A percentile compares a stretch with the other conserved stretches of the same genome.
Evolutionary conservation across 2,113 vertebrate species (phyloP).

Genomic region (Bucco capensis): DNA sequence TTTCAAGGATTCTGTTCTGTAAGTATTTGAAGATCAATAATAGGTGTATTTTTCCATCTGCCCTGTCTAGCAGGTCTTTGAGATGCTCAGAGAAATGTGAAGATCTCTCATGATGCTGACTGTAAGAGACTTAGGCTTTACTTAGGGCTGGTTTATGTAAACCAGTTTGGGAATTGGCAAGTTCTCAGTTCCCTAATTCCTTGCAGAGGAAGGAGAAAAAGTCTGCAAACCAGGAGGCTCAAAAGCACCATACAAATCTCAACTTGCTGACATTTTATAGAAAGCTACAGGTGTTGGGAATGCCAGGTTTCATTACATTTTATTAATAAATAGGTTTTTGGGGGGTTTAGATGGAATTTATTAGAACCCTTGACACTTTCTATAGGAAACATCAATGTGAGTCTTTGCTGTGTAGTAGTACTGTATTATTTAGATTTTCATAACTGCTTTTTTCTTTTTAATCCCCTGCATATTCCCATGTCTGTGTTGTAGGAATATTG

Average conservation of each 20-base stretch:
- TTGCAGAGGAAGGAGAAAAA: background rate
- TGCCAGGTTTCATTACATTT: background rate
- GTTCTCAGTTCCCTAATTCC: background rate
- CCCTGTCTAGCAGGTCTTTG: background rate
- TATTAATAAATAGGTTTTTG: background rate
- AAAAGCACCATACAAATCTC: background rate
- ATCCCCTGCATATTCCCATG: rapidly evolving
- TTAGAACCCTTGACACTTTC: background rate
- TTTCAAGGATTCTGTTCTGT: background rate
- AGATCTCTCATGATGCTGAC: background rate
- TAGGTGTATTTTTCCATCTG: background rate
- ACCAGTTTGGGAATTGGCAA: background rate
- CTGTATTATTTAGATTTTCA: background rate
- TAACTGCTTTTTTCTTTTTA: background rate
- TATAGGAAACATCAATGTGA: background rate
- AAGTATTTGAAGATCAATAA: background rate
- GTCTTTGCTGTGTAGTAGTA: background rate
- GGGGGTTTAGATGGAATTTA: background rate
- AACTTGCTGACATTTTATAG: background rate
- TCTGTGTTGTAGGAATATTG: background rate
- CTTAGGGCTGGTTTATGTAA: background rate
- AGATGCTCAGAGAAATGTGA: background rate
- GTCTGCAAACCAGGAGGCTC: background rate
- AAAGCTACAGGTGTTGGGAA: background rate
- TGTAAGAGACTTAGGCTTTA: background rate